Conservation (phyloP, 2,888 invertebrate genomes). For the Erebia palarica region DNA sequence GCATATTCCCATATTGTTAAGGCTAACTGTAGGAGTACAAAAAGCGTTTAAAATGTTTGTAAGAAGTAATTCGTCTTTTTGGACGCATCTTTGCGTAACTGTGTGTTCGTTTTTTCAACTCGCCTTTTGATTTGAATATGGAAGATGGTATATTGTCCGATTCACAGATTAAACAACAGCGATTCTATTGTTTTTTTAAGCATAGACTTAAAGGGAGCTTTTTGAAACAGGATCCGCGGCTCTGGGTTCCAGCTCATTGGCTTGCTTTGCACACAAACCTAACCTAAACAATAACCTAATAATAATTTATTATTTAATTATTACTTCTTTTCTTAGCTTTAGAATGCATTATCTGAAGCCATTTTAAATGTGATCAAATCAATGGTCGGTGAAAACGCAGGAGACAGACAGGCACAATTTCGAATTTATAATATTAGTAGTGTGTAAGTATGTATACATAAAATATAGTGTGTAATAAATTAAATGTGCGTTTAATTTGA, state of each 20-base stretch:
- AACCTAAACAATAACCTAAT: no score
- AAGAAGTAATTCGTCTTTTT: slow-evolving; percentile 52
- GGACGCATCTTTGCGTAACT: slow-evolving; percentile 74
- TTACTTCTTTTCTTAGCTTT: no score
- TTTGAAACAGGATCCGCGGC: neutral
- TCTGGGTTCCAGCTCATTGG: neutral
- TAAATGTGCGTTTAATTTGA: slow-evolving; percentile 7
- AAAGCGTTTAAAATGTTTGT: slow-evolving; percentile 47
- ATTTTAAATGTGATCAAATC: no score
- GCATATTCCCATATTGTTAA: slow-evolving; percentile 70
- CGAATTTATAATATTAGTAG: no score
- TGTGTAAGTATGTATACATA: neutral
- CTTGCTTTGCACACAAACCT: no score
- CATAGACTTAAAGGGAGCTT: neutral
- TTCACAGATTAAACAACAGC: neutral
- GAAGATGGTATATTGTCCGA: slow-evolving; percentile 13
- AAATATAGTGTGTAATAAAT: slow-evolving; percentile 1
- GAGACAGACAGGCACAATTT: no score
- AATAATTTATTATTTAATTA: no score
- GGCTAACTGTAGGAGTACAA: slow-evolving; percentile 60
- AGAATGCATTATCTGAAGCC: no score
- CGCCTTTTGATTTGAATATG: slow-evolving; percentile 40
- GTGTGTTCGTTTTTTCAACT: slow-evolving; percentile 58
- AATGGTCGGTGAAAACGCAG: no score
- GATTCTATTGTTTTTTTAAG: slow-evolving; percentile 7